Percentiles rank a stretch among this genome's conserved stretches.
phyloP scores from a whole-genome alignment of 2,888 invertebrate genomes.

The Dynastes hyllus region DNA sequence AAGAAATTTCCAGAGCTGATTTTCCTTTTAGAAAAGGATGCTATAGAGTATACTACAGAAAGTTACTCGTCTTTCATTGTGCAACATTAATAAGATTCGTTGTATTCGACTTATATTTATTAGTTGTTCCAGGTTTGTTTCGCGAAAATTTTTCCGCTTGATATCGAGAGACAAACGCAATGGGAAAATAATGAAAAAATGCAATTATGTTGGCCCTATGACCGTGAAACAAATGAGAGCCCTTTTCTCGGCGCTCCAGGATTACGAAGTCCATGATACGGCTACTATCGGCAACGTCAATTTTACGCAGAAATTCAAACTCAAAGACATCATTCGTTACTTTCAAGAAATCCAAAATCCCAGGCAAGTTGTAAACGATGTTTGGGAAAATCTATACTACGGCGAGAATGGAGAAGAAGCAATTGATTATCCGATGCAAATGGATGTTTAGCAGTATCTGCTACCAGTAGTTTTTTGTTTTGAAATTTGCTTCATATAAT shows the following conservation, averaged over 20 bases:
- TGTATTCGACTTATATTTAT: not conserved
- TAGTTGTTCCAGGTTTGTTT: constrained; percentile 52
- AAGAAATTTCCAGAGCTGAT: too few species aligned
- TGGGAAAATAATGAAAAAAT: constrained; percentile 52
- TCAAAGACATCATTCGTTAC: constrained; percentile 49
- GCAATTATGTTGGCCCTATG: constrained; percentile 55
- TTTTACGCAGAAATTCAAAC: constrained; percentile 49
- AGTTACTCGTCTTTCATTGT: too few species aligned
- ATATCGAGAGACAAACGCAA: constrained; percentile 50
- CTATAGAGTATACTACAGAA: too few species aligned
- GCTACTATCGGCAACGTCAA: constrained; percentile 53
- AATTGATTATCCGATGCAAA: constrained; percentile 20
- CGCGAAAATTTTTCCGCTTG: constrained; percentile 54
- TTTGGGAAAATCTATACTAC: constrained; percentile 54
- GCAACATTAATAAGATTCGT: too few species aligned
- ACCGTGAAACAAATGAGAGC: constrained; percentile 54
- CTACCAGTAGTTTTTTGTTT: constrained; percentile 11
- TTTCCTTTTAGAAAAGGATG: too few species aligned
- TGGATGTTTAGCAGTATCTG: constrained; percentile 9
- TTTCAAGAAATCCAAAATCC: constrained; percentile 50
- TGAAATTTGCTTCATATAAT: constrained; percentile 6
- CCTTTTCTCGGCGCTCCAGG: constrained; percentile 50
- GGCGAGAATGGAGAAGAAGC: constrained; percentile 32
- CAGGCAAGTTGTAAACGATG: constrained; percentile 39
- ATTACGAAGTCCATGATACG: constrained; percentile 55